Conservation (phyloP, 2,113 vertebrate species). For the Meriones unguiculatus region DNA sequence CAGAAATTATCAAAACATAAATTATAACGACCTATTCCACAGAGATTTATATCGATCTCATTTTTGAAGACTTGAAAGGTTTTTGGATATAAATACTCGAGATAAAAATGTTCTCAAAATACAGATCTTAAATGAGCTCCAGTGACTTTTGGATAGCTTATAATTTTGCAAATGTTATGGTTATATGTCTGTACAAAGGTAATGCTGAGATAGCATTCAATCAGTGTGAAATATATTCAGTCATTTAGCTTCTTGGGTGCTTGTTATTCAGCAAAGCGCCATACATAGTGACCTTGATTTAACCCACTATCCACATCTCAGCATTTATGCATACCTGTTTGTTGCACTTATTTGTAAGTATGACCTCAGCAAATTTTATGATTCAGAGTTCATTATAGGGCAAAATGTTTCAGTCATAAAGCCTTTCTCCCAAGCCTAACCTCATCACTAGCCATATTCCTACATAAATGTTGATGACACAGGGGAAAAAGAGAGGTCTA, state of each 20-base stretch:
- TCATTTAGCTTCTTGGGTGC: background rate
- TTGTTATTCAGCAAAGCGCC: background rate
- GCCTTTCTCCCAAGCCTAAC: background rate
- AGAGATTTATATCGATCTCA: conserved; percentile 63
- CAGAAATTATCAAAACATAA: conserved; percentile 65
- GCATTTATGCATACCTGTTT: background rate
- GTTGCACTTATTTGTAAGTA: background rate
- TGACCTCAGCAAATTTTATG: conserved; percentile 14
- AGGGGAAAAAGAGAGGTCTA: background rate
- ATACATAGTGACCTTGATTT: background rate
- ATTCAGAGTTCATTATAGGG: background rate
- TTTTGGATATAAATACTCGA: conserved; percentile 56
- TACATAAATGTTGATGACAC: background rate
- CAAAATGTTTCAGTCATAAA: conserved; percentile 24
- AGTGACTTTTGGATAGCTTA: conserved; percentile 33
- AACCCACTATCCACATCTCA: background rate
- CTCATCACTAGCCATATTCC: background rate
- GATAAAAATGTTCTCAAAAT: conserved; percentile 17
- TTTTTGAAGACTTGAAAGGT: conserved; percentile 64
- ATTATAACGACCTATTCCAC: conserved; percentile 59
- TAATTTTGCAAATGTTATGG: conserved; percentile 59
- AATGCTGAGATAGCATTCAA: background rate
- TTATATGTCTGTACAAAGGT: conserved; percentile 53
- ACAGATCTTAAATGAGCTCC: conserved; percentile 6
- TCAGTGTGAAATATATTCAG: conserved; percentile 16